Percentiles rank a stretch among this genome's conserved stretches.
These are phyloP conservation scores for Ctenopoma multispine DNA, from an alignment of 2,797 vertebrate species.

Conservation along the genomic window DNA sequence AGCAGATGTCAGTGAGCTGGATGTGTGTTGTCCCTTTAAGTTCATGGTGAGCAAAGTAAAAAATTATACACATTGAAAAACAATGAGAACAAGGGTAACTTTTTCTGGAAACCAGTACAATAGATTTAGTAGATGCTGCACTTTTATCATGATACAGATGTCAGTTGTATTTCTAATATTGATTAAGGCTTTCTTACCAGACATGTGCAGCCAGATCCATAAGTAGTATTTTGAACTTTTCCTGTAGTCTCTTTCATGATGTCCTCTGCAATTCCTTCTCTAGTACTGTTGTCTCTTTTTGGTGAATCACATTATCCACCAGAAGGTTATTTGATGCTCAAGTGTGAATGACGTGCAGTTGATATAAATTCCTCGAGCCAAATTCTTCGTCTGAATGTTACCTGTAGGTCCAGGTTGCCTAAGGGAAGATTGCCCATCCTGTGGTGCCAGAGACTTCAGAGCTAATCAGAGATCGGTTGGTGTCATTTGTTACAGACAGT, in stretches of 20 bases:
- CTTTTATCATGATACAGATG: conserved; percentile 25
- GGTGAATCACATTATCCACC: conserved; percentile 48
- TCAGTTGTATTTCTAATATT: conserved; percentile 39
- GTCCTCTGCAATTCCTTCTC: conserved; percentile 41
- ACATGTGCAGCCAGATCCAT: conserved; percentile 83
- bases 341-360: conserved; percentile 74
- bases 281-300: conserved; percentile 44
- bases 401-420: conserved; percentile 40
- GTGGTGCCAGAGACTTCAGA: conserved; percentile 24
- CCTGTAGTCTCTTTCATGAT: conserved; percentile 83
- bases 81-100: background rate
- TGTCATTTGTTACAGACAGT: conserved; percentile 5
- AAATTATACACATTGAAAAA: conserved; percentile 5
- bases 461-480: background rate
- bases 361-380: conserved; percentile 65
- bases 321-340: conserved; percentile 42
- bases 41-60: conserved; percentile 44
- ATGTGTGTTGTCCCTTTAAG: conserved; percentile 81
- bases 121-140: conserved; percentile 7
- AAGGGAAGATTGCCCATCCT: conserved; percentile 52
- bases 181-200: conserved; percentile 82
- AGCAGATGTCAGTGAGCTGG: conserved; percentile 55
- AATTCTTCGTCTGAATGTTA: conserved; percentile 75
- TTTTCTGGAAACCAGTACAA: conserved; percentile 4
- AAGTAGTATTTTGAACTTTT: conserved; percentile 84